Percentiles rank a stretch among this genome's conserved stretches.
phyloP scores from a whole-genome alignment of 1,140 invertebrate genomes.

The Galendromus occidentalis region DNA sequence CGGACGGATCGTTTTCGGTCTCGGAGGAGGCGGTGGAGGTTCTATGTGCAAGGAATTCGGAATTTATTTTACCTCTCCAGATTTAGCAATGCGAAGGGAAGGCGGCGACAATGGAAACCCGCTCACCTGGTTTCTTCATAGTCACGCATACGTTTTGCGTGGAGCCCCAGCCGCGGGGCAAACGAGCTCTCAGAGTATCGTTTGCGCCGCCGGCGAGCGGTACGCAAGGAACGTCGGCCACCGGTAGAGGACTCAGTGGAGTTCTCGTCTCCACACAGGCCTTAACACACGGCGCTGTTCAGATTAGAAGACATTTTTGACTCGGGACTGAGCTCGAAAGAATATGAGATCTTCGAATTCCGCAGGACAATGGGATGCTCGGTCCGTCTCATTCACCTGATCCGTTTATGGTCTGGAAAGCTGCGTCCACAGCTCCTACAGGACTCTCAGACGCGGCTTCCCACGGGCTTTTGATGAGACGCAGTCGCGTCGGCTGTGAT shows the following conservation, averaged over 20 bases:
- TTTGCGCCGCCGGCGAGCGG: background rate
- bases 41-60: too few species aligned
- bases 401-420: background rate
- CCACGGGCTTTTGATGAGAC: background rate
- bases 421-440: background rate
- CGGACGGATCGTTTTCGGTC: background rate
- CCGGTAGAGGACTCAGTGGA: too few species aligned
- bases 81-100: too few species aligned
- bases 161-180: background rate
- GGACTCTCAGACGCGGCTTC: background rate
- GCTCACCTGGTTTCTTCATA: background rate
- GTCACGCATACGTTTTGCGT: slow-evolving; percentile 8
- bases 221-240: background rate
- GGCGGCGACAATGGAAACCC: too few species aligned
- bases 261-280: too few species aligned
- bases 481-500: background rate
- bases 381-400: background rate
- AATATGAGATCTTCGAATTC: background rate
- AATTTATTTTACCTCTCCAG: too few species aligned
- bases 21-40: background rate
- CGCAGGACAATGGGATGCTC: background rate
- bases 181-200: background rate
- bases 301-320: background rate
- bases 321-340: background rate
- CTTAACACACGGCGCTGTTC: too few species aligned